Conservation (phyloP, 2,113 vertebrate species). For the Notothenia rossii region DNA sequence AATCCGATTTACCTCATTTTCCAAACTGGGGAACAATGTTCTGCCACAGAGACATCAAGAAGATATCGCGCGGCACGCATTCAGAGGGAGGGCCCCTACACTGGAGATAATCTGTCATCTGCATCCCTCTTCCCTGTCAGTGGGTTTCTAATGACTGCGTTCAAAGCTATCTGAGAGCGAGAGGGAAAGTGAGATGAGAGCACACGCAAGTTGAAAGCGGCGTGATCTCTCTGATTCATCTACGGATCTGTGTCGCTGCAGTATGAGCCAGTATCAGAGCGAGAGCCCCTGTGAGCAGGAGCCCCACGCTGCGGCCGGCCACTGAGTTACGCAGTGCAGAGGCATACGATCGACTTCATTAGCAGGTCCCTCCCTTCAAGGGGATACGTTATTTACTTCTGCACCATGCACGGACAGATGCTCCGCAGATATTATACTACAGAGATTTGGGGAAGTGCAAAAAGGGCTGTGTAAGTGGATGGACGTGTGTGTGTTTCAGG, state of each 20-base stretch:
- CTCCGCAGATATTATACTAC: slow-evolving; percentile 46
- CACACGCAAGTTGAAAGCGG: slow-evolving; percentile 46
- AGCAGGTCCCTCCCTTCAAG: slow-evolving; percentile 69
- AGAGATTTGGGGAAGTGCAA: slow-evolving; percentile 42
- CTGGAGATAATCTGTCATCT: slow-evolving; percentile 74
- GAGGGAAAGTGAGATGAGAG: slow-evolving; percentile 55
- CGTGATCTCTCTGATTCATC: slow-evolving; percentile 57
- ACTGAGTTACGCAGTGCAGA: slow-evolving; percentile 78
- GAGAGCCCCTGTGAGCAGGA: slow-evolving; percentile 53
- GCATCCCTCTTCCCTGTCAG: slow-evolving; percentile 64
- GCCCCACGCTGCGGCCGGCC: slow-evolving; percentile 53
- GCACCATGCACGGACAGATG: slow-evolving; percentile 64
- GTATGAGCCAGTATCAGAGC: slow-evolving; percentile 42
- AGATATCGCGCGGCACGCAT: slow-evolving; percentile 66
- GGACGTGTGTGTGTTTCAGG: slow-evolving; percentile 32
- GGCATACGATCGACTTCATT: slow-evolving; percentile 77
- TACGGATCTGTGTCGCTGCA: slow-evolving; percentile 62
- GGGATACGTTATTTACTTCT: slow-evolving; percentile 68
- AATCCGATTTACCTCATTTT: slow-evolving; percentile 84
- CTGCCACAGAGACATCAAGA: slow-evolving; percentile 79
- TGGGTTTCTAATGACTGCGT: slow-evolving; percentile 68
- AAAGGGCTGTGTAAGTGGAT: slow-evolving; percentile 39
- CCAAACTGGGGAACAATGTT: slow-evolving; percentile 80
- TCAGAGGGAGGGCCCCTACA: slow-evolving; percentile 66
- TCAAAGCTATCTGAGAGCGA: slow-evolving; percentile 58